Base-by-base conservation (phyloP, 1,140 invertebrate genomes). In the Temnothorax longispinosus region DNA sequence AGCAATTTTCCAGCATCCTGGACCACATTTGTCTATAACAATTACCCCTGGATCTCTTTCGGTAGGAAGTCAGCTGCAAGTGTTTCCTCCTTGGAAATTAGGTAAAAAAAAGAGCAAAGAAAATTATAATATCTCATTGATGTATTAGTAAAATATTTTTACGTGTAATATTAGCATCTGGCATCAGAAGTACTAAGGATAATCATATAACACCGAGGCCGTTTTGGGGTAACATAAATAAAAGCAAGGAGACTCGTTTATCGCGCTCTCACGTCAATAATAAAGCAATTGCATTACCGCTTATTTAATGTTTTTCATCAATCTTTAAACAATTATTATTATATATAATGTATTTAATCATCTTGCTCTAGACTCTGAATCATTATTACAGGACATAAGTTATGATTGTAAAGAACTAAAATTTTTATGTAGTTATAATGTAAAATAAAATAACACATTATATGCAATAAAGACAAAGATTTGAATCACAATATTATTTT, bases 51-150 rank as follows among this genome's bases (percentile, higher is more conserved):
- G 76, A 5, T 89, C 41, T 69, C 65, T 69, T 1, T 47, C 78
- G 41, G 76, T 85, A 2, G 92, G 92, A 71, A 87, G 81, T 41
- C 87, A 94, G 41, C 89, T 92, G 0, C 91, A 92, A 38, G 67
- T 92, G 60, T 94, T 93, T 87, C 91, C 93, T 35, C 56, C 92
- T n/a, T 94, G 92, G 92, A 95, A 94, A 93, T 91, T 91, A 89
- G 87, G 94, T 95, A 91, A 88, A 72, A 21, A 80, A 67, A 18
- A 62, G 27, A 15, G 3, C 15, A 15, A 15, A 5, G 74, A 35
- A 65, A 6, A 41, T 64, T 4, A 80, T 86, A 27, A 27, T 27
- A 27, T 21, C 13, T 38, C 41, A 10, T 44, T 44, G 21, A 8
- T 58, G 41, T 13, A 71, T 75, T 54, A 80, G 71, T 85, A 62